Evolutionary conservation across 2,797 vertebrate genomes (phyloP).

Genomic region (Pipistrellus kuhlii): DNA sequence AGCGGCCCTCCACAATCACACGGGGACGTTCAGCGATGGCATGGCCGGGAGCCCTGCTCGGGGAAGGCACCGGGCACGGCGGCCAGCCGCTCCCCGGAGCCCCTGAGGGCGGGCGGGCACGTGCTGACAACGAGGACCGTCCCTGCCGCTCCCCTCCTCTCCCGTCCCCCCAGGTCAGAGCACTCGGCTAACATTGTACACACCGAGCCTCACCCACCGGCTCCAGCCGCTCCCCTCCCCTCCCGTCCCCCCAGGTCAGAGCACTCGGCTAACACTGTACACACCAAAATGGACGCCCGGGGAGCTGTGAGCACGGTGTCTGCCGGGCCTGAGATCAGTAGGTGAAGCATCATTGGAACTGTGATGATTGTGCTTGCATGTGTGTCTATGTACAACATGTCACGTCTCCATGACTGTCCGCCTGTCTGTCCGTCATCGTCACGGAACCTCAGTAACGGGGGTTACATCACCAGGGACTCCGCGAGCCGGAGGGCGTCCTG

Average conservation of each 20-base stretch:
- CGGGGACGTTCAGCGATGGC: neutral
- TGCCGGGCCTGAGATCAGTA: neutral
- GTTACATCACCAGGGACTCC: neutral
- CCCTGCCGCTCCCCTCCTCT: neutral
- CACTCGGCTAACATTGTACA: too few relatives aligned
- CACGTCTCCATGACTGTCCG: neutral
- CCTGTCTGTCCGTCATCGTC: too few relatives aligned
- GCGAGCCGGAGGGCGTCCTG: neutral
- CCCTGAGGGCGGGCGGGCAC: neutral
- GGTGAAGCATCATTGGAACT: neutral
- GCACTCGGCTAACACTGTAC: neutral
- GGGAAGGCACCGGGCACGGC: neutral
- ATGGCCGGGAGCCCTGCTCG: neutral
- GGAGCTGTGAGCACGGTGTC: neutral
- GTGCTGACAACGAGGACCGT: neutral
- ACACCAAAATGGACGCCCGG: neutral
- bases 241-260: neutral
- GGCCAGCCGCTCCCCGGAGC: neutral
- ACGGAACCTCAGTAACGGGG: too few relatives aligned
- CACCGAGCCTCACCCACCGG: too few relatives aligned
- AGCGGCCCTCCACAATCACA: slow-evolving; percentile 4
- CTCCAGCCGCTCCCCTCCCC: neutral
- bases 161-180: neutral
- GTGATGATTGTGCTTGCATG: neutral
- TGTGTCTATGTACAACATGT: neutral